Conservation (phyloP, 2,888 invertebrate species). For the Pristionchus arcanus region DNA sequence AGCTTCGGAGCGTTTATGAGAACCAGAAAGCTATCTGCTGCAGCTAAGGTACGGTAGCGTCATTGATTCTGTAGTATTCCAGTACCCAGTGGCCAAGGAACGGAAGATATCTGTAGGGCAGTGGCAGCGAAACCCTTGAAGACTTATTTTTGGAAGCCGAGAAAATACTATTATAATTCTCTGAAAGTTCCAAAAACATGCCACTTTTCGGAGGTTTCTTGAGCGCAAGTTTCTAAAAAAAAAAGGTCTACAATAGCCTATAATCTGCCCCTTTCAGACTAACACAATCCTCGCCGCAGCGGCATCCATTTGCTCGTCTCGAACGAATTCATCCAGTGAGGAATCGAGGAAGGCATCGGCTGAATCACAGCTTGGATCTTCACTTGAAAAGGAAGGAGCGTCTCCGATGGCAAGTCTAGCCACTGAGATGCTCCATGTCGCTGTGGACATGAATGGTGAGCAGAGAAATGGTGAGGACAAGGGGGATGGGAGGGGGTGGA, state of each 20-base stretch:
- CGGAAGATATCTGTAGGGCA: no score
- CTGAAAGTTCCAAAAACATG: no score
- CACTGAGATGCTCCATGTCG: neutral
- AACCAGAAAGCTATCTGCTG: constrained; percentile 14
- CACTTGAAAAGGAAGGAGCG: neutral
- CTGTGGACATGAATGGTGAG: constrained; percentile 13
- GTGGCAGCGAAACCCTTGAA: no score
- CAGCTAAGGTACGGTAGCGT: constrained; percentile 13
- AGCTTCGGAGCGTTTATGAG: constrained; percentile 49
- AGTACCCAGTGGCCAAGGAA: no score
- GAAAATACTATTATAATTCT: no score
- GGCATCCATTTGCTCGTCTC: neutral
- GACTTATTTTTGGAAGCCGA: no score
- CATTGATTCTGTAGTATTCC: neutral
- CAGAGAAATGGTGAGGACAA: neutral
- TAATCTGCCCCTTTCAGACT: neutral
- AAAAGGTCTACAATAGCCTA: no score
- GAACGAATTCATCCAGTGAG: constrained; percentile 18
- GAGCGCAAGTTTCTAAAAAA: no score
- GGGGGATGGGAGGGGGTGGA: neutral
- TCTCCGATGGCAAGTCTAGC: neutral
- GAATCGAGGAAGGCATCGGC: constrained; percentile 50
- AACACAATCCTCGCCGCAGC: neutral
- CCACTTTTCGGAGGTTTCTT: no score
- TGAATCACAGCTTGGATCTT: constrained; percentile 45